Evolutionary conservation across 2,113 vertebrate genomes (phyloP).

Genomic region (Euleptes europaea): DNA sequence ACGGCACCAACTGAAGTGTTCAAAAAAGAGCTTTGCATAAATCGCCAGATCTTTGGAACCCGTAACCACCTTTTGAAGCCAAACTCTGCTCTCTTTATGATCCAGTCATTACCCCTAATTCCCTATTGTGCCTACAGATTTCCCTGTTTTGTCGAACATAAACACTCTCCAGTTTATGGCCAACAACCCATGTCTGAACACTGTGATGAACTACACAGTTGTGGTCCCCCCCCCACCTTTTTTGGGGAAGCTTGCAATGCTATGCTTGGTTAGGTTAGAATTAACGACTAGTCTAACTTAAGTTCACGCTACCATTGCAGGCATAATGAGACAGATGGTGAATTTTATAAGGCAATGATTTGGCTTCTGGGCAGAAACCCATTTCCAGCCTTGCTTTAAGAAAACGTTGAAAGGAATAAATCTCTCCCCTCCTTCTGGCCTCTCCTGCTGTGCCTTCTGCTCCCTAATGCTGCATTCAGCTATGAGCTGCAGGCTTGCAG

Average conservation of each 20-base stretch:
- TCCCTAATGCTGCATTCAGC: slow-evolving; percentile 9
- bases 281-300: slow-evolving; percentile 20
- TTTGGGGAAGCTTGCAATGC: neutral
- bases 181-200: neutral
- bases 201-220: neutral
- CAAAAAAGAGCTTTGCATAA: neutral
- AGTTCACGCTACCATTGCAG: neutral
- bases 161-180: neutral
- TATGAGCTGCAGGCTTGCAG: neutral
- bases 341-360: slow-evolving; percentile 1
- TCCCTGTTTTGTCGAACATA: neutral
- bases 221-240: neutral
- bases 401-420: slow-evolving; percentile 22
- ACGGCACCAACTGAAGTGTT: neutral
- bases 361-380: slow-evolving; percentile 6
- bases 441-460: slow-evolving; percentile 22
- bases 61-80: neutral
- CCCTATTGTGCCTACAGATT: neutral
- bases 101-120: neutral
- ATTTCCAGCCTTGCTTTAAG: slow-evolving; percentile 14
- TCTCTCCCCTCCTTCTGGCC: neutral
- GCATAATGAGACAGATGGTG: neutral
- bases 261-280: neutral
- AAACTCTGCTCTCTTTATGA: neutral
- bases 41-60: neutral